Evolutionary conservation across 2,113 vertebrate species (phyloP).

Genomic region (Bubo scandiacus): DNA sequence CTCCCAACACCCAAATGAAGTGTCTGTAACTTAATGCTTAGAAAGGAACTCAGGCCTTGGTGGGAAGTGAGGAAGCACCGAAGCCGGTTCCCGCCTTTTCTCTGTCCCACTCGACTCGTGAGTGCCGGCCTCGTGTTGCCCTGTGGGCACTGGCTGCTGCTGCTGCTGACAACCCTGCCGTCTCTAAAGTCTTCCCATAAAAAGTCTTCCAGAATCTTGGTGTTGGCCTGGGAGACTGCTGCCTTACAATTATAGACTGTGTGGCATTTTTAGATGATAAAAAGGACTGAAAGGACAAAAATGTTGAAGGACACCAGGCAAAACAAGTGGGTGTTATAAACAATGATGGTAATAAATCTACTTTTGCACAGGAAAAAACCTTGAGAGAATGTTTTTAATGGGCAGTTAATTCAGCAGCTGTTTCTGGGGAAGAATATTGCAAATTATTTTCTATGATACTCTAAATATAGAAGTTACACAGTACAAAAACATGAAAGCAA

Average conservation of each 20-base stretch:
- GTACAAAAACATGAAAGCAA: not conserved
- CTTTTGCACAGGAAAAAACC: not conserved
- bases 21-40: too few relatives aligned
- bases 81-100: too few relatives aligned
- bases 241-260: fast-evolving
- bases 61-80: not conserved
- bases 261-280: not conserved
- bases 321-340: not conserved
- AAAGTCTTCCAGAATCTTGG: too few relatives aligned
- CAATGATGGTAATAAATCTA: not conserved
- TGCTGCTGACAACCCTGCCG: too few relatives aligned
- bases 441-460: not conserved
- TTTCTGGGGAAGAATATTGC: not conserved
- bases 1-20: not conserved
- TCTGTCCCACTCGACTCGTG: fast-evolving
- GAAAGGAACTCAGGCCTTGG: not conserved
- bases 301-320: not conserved
- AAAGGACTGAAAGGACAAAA: not conserved
- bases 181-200: fast-evolving
- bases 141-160: too few relatives aligned
- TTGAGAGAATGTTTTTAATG: not conserved
- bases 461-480: not conserved
- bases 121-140: fast-evolving
- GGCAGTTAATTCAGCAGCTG: not conserved
- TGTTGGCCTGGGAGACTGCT: not conserved